Conservation (phyloP, 1,140 invertebrate species). For the Cotesia vestalis region DNA sequence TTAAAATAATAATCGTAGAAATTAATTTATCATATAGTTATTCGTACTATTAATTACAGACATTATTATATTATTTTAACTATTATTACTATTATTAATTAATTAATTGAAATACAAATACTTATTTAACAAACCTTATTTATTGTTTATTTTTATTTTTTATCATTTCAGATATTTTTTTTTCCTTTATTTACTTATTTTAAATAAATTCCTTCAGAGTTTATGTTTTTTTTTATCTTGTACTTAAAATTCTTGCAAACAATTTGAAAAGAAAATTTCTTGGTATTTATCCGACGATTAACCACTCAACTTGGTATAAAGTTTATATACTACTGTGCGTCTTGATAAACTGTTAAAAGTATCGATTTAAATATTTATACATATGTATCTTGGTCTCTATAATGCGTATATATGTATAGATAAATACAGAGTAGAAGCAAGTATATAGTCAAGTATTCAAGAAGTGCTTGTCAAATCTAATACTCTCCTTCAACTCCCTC, state of each 20-base stretch:
- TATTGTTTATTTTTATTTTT: conserved; percentile 20
- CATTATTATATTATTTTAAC: conserved; percentile 39
- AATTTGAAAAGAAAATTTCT: no score
- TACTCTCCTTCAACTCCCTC: neutral
- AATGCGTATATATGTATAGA: no score
- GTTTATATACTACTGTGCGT: no score
- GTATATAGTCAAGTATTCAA: conserved; percentile 19
- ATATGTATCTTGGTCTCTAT: no score
- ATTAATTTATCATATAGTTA: conserved; percentile 43
- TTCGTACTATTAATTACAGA: conserved; percentile 29
- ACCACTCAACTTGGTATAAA: no score
- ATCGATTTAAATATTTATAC: no score
- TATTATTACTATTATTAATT: conserved; percentile 45
- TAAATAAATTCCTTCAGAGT: no score
- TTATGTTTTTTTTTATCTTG: conserved; percentile 19
- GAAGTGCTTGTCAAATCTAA: conserved; percentile 34
- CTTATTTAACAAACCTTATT: conserved; percentile 52
- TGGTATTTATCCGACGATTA: no score
- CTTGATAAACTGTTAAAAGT: no score
- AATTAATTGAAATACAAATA: conserved; percentile 52
- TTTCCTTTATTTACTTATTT: conserved; percentile 21
- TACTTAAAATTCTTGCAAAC: neutral
- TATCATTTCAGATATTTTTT: no score
- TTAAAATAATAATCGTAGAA: conserved; percentile 42
- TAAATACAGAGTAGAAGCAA: neutral